Conservation (phyloP, 2,888 invertebrate species). For the Creontiades dilutus region DNA sequence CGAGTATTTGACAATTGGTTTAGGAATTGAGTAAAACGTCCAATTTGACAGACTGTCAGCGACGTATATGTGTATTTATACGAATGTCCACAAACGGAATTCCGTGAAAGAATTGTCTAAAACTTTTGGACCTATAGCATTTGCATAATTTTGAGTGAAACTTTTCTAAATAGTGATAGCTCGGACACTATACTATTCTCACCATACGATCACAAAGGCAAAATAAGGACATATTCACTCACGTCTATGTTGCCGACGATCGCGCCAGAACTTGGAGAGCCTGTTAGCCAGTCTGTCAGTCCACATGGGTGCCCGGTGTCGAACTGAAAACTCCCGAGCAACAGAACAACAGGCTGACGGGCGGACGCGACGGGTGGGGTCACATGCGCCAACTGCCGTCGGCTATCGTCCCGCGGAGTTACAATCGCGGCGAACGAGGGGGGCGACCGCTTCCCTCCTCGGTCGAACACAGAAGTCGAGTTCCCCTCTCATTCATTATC, state of each 20-base stretch:
- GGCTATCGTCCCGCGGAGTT: constrained; percentile 1
- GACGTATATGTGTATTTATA: too few relatives aligned
- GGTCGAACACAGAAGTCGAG: not conserved
- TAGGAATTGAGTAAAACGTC: too few relatives aligned
- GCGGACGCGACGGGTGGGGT: not conserved
- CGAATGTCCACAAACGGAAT: too few relatives aligned
- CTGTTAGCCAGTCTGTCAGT: constrained; percentile 66
- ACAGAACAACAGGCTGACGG: not conserved
- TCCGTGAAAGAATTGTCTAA: too few relatives aligned
- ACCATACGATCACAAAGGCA: too few relatives aligned
- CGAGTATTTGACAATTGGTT: too few relatives aligned
- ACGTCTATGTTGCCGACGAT: constrained; percentile 69
- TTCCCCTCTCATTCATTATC: constrained; percentile 30
- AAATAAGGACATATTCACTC: too few relatives aligned
- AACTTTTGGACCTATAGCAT: too few relatives aligned
- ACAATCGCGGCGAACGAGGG: not conserved
- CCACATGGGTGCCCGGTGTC: constrained; percentile 66
- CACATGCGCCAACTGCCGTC: constrained; percentile 34
- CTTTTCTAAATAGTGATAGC: too few relatives aligned
- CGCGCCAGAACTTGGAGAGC: constrained; percentile 71
- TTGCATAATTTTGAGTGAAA: too few relatives aligned
- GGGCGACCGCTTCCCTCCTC: not conserved
- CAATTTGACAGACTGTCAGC: too few relatives aligned
- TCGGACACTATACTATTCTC: too few relatives aligned
- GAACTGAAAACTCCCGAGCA: constrained; percentile 61